Evolutionary conservation across 2,797 vertebrate species (phyloP), one percentile per base, ranked within the genome.

Genomic region (Pteropus rufus): DNA sequence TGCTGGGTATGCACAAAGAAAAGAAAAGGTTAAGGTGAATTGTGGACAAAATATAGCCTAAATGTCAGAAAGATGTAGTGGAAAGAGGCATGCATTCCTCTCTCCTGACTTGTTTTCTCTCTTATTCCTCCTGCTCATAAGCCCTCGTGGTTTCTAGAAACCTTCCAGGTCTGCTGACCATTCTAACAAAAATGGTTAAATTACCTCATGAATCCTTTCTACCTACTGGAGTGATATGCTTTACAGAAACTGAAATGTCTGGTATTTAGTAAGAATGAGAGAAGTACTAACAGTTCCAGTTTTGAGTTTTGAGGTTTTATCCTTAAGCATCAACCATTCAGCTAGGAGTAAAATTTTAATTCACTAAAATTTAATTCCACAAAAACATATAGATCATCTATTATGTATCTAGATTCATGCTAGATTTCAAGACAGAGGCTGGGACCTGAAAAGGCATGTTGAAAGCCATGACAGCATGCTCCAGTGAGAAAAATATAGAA

Each of bases 1-100:
- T 69, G 21, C 44, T 92, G 62, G 18, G n/a, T 44, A 89, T 10
- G 2, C n/a, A 90, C 80, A 92, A 60, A 96, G 60, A 91, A 87
- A 94, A 93, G 36, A 93, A 94, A 96, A 96, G 84, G 83, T 97
- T 92, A 96, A 82, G 5, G 34, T 95, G 62, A 91, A 31, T 72
- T 90, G n/a, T 44, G 46, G 62, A 62, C 58, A 90, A 87, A 96
- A 81, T 21, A 77, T 15, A 84, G 26, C 65, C 72, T 41, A 94
- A 93, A 92, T 93, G 76, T 94, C 89, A 97, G 60, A 29, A 89
- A 36, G 73, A 82, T 44, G 46, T 39, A 60, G 1, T 29, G 18
- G 52, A 41, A 96, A 94, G 67, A 83, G 75, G 21, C 23, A 75
- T 4, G 1, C 46, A 44, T 73, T 83, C 39, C 29, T 84, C n/a